Evolutionary conservation across 2,888 invertebrate species (phyloP).

Genomic region (Caenorhabditis angaria): DNA sequence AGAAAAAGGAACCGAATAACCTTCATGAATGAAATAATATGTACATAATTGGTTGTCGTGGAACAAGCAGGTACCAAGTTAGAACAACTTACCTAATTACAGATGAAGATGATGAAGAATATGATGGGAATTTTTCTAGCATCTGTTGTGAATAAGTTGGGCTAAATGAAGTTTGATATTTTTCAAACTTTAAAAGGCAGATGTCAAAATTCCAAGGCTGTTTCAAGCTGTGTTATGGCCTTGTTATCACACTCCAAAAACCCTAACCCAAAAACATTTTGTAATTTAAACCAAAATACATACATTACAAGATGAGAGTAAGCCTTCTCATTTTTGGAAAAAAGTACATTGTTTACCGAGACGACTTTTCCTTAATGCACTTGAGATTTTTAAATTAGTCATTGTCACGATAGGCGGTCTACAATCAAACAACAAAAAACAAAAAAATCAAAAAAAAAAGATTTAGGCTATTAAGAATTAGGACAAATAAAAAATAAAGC

Average conservation of each 20-base stretch:
- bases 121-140: not conserved
- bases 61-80: constrained; percentile 45
- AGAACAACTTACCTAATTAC: constrained; percentile 30
- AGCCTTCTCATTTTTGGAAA: not conserved
- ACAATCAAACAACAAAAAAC: not conserved
- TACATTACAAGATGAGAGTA: too few relatives aligned
- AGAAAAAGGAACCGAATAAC: not conserved
- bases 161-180: not conserved
- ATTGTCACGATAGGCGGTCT: not conserved
- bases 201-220: too few relatives aligned
- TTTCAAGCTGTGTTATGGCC: constrained; percentile 4
- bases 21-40: not conserved
- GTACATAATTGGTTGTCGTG: constrained; percentile 34
- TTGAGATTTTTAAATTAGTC: not conserved
- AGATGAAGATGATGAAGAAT: not conserved
- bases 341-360: not conserved
- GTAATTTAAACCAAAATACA: too few relatives aligned
- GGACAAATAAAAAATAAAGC: not conserved
- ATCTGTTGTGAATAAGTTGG: constrained; percentile 2
- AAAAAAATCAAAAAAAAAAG: too few relatives aligned
- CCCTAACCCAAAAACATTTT: not conserved
- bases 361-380: constrained; percentile 1
- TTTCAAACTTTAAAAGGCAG: not conserved
- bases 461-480: too few relatives aligned
- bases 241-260: not conserved